Conservation (phyloP, 2,113 vertebrate species). For the Etheostoma spectabile region DNA sequence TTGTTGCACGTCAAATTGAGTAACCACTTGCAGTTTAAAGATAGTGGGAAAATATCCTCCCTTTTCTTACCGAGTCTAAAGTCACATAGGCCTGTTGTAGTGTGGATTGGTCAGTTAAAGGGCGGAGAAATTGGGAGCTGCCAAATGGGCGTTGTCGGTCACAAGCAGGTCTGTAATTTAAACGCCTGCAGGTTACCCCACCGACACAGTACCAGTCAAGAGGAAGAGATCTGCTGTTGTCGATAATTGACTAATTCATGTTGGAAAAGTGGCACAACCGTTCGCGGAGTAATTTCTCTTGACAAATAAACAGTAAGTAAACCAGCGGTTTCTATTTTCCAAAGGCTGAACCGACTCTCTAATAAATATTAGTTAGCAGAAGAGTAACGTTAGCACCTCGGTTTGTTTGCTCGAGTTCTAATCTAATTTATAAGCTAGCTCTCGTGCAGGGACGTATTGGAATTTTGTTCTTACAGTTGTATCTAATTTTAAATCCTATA, state of each 20-base stretch:
- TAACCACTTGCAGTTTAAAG: neutral
- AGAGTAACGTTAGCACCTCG: neutral
- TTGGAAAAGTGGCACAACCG: neutral
- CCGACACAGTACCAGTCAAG: neutral
- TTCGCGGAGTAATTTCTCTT: neutral
- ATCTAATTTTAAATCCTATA: neutral
- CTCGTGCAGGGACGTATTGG: too few species aligned
- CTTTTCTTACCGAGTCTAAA: neutral
- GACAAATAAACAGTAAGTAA: conserved; percentile 28
- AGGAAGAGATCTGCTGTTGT: neutral
- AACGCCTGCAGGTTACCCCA: neutral
- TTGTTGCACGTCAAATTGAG: neutral
- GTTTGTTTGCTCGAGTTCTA: neutral
- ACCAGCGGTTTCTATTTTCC: neutral
- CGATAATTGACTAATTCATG: neutral
- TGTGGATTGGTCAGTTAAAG: neutral
- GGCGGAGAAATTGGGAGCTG: conserved; percentile 16
- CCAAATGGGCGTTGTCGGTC: conserved; percentile 51
- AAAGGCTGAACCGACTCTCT: neutral
- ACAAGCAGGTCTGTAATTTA: conserved; percentile 40
- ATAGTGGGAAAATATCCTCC: neutral
- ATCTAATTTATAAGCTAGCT: too few species aligned
- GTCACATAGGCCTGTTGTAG: neutral
- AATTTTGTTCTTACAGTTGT: neutral
- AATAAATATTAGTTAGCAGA: too few species aligned